Percentiles rank a stretch among this genome's conserved stretches.
Evolutionary conservation across 2,113 vertebrate genomes (phyloP).

Genomic region (Xenopus tropicalis): UCB_Xtro_10.0 CM004446.2:9159501-9160000

Average conservation of each 20-base stretch:
- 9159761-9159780: conserved; percentile 57
- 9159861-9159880: conserved; percentile 27
- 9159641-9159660: not conserved
- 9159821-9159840: conserved; percentile 41
- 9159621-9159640: not conserved
- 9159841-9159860: conserved; percentile 26
- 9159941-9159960: too few species aligned
- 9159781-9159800: conserved; percentile 55
- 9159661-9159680: conserved; percentile 39
- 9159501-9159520: too few species aligned
- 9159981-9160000: too few species aligned
- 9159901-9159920: conserved; percentile 8
- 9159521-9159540: too few species aligned
- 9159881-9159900: conserved; percentile 14
- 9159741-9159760: conserved; percentile 57
- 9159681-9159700: conserved; percentile 47
- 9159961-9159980: too few species aligned
- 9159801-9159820: conserved; percentile 51
- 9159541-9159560: too few species aligned
- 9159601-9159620: not conserved
- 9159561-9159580: too few species aligned
- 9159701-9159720: conserved; percentile 42
- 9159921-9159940: not conserved
- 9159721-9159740: conserved; percentile 51
- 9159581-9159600: too few species aligned